Evolutionary conservation across 2,113 vertebrate species (phyloP).

Genomic region (Alexandromys fortis): DNA sequence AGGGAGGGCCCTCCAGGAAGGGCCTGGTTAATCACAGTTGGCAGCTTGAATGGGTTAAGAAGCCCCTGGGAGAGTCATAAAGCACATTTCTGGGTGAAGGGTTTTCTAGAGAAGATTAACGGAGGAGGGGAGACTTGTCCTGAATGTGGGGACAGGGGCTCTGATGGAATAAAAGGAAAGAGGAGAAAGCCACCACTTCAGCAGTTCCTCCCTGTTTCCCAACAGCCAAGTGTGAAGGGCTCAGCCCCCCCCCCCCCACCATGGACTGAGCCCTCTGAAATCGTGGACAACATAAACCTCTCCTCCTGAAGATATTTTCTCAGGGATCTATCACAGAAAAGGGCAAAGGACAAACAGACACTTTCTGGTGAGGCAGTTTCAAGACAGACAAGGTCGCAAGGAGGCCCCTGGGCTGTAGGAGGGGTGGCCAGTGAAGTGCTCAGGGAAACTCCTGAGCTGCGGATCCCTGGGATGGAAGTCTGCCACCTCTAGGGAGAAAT

Average conservation of each 20-base stretch:
- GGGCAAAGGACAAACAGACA: not conserved
- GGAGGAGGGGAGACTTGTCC: not conserved
- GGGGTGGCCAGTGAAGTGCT: fast-evolving
- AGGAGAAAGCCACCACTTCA: no score
- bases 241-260: no score
- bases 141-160: not conserved
- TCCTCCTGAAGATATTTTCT: not conserved
- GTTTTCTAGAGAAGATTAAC: not conserved
- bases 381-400: not conserved
- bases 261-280: no score
- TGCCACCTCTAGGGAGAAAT: not conserved
- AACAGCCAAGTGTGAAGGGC: not conserved
- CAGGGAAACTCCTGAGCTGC: not conserved
- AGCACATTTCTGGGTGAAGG: not conserved
- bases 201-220: not conserved
- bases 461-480: not conserved
- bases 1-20: fast-evolving
- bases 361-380: not conserved
- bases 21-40: not conserved
- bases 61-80: not conserved
- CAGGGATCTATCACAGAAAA: not conserved
- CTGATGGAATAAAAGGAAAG: not conserved
- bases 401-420: not conserved
- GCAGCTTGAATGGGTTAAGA: no score
- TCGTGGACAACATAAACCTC: not conserved